phyloP scores from a whole-genome alignment of 2,113 vertebrate genomes.

The Clarias gariepinus region DNA sequence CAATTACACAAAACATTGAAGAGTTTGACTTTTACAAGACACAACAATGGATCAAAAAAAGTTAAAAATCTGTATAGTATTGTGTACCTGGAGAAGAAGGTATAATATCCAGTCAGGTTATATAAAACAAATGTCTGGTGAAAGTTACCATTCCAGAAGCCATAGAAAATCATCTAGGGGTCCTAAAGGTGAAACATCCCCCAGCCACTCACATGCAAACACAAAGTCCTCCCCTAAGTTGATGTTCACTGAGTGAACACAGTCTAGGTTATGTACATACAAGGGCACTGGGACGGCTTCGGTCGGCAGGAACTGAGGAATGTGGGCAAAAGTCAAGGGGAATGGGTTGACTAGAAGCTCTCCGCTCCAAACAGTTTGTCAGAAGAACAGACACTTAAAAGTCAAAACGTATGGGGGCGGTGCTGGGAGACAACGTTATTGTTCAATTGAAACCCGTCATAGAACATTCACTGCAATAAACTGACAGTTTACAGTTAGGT shows the following conservation, averaged over 20 bases:
- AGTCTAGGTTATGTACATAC: constrained; percentile 46
- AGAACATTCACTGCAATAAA: not conserved
- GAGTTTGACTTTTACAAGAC: not conserved
- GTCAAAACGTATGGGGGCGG: not conserved
- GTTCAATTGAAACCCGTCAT: not conserved
- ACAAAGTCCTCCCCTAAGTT: not conserved
- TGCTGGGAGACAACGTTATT: not conserved
- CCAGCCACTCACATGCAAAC: constrained; percentile 22
- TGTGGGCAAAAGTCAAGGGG: constrained; percentile 44
- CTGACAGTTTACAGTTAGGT: not conserved
- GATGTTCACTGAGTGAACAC: constrained; percentile 18
- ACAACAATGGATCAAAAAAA: not conserved
- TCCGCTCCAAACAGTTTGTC: constrained; percentile 30
- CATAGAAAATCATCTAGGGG: constrained; percentile 25
- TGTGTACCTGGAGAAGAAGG: not conserved
- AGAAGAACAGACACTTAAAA: constrained; percentile 42
- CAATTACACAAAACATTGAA: constrained; percentile 12
- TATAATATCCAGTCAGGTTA: not conserved
- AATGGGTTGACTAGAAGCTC: constrained; percentile 33
- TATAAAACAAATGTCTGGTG: constrained; percentile 1
- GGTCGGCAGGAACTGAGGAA: constrained; percentile 47
- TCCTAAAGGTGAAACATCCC: constrained; percentile 33
- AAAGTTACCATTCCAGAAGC: constrained; percentile 29
- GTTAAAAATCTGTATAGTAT: not conserved
- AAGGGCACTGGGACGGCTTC: constrained; percentile 39